phyloP scores from a whole-genome alignment of 2,888 invertebrate species.

The Xylophagus ater region DNA sequence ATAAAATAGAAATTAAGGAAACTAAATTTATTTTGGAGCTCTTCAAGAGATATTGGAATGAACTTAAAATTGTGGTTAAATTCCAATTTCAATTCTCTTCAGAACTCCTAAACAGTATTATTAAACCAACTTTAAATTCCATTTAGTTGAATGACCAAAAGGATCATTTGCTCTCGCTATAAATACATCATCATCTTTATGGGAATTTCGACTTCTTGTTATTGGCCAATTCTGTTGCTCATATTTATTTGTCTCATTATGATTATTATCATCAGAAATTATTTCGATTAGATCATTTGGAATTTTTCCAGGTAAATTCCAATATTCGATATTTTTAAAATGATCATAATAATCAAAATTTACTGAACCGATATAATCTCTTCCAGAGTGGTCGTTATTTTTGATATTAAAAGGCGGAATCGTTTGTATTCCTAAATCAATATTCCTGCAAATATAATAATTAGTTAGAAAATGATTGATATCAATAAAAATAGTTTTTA shows the following conservation, averaged over 20 bases:
- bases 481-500: too few species aligned
- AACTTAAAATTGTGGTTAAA: not conserved
- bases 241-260: too few species aligned
- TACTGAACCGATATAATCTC: too few species aligned
- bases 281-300: not conserved
- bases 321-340: not conserved
- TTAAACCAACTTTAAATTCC: conserved; percentile 26
- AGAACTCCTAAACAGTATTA: too few species aligned
- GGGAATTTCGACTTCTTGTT: conserved; percentile 14
- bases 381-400: too few species aligned
- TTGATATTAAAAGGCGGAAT: too few species aligned
- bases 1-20: not conserved
- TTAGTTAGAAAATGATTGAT: not conserved
- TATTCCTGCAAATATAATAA: not conserved
- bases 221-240: conserved; percentile 17
- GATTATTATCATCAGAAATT: conserved; percentile 8
- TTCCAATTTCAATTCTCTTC: not conserved
- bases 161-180: conserved; percentile 36
- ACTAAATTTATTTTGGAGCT: not conserved
- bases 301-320: conserved; percentile 18
- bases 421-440: too few species aligned
- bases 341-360: too few species aligned
- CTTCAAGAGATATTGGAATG: not conserved
- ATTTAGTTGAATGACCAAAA: conserved; percentile 36
- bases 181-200: conserved; percentile 26